These are phyloP conservation scores for Mythimna ferrago DNA, from an alignment of 2,888 invertebrate genomes.

Conservation along the genomic window DNA sequence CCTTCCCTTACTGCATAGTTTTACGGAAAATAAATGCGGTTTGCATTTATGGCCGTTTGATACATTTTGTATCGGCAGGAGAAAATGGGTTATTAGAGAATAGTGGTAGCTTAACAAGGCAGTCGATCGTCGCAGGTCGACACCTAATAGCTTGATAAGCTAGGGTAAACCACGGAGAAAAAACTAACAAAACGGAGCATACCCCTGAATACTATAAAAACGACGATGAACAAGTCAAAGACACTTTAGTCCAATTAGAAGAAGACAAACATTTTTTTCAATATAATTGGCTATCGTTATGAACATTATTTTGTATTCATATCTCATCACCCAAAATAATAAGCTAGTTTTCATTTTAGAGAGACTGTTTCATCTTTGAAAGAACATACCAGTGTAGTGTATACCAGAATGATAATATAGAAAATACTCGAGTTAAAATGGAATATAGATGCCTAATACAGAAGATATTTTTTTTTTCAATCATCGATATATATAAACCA, in stretches of 20 bases:
- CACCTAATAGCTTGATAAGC: slow-evolving; percentile 11
- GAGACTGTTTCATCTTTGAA: not conserved
- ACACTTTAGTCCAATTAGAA: slow-evolving; percentile 24
- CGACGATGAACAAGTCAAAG: not conserved
- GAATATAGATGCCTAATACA: not conserved
- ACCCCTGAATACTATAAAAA: slow-evolving; percentile 13
- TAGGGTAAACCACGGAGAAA: not conserved
- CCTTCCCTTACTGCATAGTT: slow-evolving; percentile 12
- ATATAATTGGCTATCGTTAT: slow-evolving; percentile 16
- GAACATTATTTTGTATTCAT: not conserved
- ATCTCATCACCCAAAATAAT: not conserved
- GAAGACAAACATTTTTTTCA: slow-evolving; percentile 3
- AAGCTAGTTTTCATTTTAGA: not conserved
- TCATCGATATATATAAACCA: not conserved
- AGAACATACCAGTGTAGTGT: not conserved
- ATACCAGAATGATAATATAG: not conserved
- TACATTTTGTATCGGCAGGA: slow-evolving; percentile 6
- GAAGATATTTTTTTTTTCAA: not conserved
- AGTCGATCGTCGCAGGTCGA: slow-evolving; percentile 5
- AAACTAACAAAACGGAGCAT: slow-evolving; percentile 1
- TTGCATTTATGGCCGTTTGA: slow-evolving; percentile 1
- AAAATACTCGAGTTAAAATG: not conserved
- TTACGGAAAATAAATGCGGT: not conserved
- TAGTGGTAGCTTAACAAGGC: not conserved
- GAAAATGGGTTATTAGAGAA: slow-evolving; percentile 12